A percentile compares a stretch with the other conserved stretches of the same genome.
These are phyloP conservation scores for Plebejus melissa DNA, from an alignment of 2,888 invertebrate genomes.

Conservation along the genomic window DNA sequence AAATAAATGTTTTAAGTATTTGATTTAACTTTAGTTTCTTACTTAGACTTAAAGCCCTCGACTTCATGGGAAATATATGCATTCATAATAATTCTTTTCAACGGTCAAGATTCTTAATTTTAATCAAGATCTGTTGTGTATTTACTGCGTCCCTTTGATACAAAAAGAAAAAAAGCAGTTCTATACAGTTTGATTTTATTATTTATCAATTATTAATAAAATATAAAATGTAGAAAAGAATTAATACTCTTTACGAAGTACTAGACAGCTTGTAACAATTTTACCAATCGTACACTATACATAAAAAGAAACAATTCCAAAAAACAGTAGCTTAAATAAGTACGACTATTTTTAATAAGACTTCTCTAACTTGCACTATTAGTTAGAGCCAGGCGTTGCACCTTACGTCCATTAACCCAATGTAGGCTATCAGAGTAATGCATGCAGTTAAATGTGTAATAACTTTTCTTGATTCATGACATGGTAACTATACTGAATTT, in stretches of 20 bases:
- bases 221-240: not conserved
- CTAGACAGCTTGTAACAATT: not conserved
- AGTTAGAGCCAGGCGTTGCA: slow-evolving; percentile 11
- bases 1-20: not conserved
- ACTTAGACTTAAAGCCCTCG: no score
- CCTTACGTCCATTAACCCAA: slow-evolving; percentile 7
- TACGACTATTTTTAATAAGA: slow-evolving; percentile 1
- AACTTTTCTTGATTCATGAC: slow-evolving; percentile 1
- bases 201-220: no score
- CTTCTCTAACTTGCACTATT: slow-evolving; percentile 14
- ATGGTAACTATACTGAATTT: no score
- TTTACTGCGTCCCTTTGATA: not conserved
- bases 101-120: not conserved
- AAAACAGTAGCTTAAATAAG: not conserved
- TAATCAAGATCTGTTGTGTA: not conserved
- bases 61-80: no score
- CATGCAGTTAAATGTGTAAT: slow-evolving; percentile 18
- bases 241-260: not conserved
- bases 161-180: not conserved
- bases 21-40: no score
- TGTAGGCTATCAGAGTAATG: slow-evolving; percentile 16
- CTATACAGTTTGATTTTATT: no score
- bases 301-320: not conserved
- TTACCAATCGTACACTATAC: not conserved
- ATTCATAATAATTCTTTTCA: not conserved